Conservation (phyloP, 2,888 invertebrate species). For the Frankliniella intonsa region DNA sequence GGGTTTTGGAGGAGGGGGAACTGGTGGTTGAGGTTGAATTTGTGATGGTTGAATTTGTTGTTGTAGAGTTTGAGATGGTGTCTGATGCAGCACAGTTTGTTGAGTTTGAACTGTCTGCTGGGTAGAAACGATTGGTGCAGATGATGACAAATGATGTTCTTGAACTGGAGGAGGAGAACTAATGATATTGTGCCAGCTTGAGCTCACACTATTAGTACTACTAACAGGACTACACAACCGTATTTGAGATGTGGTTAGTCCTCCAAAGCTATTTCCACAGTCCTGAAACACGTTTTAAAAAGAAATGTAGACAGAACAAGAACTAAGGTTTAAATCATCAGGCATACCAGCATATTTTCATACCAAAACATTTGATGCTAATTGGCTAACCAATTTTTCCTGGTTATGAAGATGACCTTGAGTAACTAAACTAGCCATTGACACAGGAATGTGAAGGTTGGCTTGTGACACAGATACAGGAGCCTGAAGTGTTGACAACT, state of each 20-base stretch:
- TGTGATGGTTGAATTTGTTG: background rate
- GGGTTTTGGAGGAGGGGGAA: conserved; percentile 39
- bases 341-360: background rate
- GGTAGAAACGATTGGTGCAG: background rate
- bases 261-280: background rate
- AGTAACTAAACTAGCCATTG: background rate
- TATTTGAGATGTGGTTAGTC: background rate
- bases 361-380: conserved; percentile 2
- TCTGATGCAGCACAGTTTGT: background rate
- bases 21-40: background rate
- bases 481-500: background rate
- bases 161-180: conserved; percentile 2
- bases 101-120: background rate
- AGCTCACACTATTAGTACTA: background rate
- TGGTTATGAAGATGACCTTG: background rate
- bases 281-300: background rate
- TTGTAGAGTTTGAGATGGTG: background rate
- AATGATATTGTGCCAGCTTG: background rate
- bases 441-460: conserved; percentile 21
- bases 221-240: background rate
- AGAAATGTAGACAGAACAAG: background rate
- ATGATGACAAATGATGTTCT: background rate
- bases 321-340: background rate
- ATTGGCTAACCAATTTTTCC: background rate
- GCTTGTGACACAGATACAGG: conserved; percentile 14